Evolutionary conservation across 1,140 invertebrate genomes (phyloP).

Genomic region (Agrypnia vestita): DNA sequence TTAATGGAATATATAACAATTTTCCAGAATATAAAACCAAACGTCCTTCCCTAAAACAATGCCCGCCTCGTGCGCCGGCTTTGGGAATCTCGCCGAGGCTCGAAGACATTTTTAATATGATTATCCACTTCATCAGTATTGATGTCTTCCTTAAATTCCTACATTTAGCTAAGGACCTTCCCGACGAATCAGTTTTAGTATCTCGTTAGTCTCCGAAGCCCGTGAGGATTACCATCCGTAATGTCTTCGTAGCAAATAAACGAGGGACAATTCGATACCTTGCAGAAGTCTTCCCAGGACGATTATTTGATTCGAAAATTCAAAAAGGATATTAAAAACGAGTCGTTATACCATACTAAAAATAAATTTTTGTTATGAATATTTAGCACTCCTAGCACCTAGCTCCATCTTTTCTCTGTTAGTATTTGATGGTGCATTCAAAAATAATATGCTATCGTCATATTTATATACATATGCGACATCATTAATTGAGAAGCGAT

Average conservation of each 20-base stretch:
- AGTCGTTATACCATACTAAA: no score
- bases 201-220: background rate
- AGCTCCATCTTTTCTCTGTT: no score
- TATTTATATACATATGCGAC: no score
- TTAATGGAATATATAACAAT: constrained; percentile 40
- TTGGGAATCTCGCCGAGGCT: background rate
- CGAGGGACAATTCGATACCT: no score
- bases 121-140: background rate
- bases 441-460: no score
- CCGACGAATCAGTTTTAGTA: background rate
- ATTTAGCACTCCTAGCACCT: no score
- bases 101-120: constrained; percentile 1
- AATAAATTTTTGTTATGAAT: no score
- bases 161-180: background rate
- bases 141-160: background rate
- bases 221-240: background rate
- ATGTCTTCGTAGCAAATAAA: background rate
- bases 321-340: no score
- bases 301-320: no score
- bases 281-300: no score
- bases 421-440: no score
- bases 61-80: constrained; percentile 16
- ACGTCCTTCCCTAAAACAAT: constrained; percentile 28
- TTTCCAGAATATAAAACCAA: constrained; percentile 37
- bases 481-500: no score